Evolutionary conservation across 2,113 vertebrate genomes (phyloP).

Genomic region (Orthochromis malagaraziensis): DNA sequence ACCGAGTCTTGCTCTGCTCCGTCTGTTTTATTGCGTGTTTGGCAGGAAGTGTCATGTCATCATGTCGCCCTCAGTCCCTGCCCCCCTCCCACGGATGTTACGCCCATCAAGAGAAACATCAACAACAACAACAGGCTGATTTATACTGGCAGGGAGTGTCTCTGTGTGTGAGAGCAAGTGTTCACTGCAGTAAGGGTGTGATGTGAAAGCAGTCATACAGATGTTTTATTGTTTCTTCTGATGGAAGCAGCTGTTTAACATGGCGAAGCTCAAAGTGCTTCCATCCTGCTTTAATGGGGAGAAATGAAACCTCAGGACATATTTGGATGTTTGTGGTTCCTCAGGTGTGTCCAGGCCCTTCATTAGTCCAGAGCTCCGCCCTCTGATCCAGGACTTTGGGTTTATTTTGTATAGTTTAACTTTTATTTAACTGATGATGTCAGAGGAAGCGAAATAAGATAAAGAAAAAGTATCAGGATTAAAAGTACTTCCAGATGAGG

Average conservation of each 20-base stretch:
- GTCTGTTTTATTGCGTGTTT: background rate
- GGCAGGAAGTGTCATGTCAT: constrained; percentile 5
- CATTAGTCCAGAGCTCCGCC: background rate
- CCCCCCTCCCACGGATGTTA: background rate
- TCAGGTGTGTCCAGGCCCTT: background rate
- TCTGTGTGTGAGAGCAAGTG: background rate
- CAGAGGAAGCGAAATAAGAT: background rate
- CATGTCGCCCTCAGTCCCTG: accelerated
- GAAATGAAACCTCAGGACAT: background rate
- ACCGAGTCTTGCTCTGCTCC: background rate
- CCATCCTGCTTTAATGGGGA: background rate
- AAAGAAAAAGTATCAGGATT: background rate
- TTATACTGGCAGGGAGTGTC: background rate
- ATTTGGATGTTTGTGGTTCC: background rate
- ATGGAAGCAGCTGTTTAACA: background rate
- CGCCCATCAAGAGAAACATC: background rate
- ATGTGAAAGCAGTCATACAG: background rate
- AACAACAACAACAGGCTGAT: background rate
- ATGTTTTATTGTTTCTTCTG: background rate
- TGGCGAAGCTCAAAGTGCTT: background rate
- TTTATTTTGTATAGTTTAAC: background rate
- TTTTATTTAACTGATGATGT: background rate
- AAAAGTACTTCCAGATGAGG: background rate
- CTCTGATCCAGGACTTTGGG: accelerated
- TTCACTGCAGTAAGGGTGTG: background rate